phyloP scores from a whole-genome alignment of 2,888 invertebrate genomes.

The Lithophane socia region DNA sequence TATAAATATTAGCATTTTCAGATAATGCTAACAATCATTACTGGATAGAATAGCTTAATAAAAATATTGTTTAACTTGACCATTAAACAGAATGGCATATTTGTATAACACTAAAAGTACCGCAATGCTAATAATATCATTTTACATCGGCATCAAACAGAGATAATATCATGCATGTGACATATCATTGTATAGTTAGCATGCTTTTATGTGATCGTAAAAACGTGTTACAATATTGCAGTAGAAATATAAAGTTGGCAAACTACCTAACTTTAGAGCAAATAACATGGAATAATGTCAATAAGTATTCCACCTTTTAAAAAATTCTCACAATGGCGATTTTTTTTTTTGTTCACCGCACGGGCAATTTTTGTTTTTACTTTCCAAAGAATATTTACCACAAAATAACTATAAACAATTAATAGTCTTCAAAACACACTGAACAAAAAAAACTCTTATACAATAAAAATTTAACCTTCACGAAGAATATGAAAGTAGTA shows the following conservation, averaged over 20 bases:
- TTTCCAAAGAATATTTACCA: background rate
- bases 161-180: conserved; percentile 41
- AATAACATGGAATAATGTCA: background rate
- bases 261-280: background rate
- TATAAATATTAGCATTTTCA: background rate
- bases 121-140: conserved; percentile 1
- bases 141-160: conserved; percentile 25
- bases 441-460: no score
- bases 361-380: background rate
- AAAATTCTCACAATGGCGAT: background rate
- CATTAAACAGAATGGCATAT: background rate
- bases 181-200: conserved; percentile 30
- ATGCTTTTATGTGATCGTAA: conserved; percentile 15
- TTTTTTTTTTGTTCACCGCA: no score
- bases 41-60: background rate
- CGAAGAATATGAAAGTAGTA: background rate
- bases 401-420: background rate
- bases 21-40: background rate
- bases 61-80: background rate
- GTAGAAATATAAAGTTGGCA: conserved; percentile 1
- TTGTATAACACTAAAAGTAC: conserved; percentile 8
- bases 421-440: background rate
- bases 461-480: background rate
- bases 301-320: no score
- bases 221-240: conserved; percentile 22